A percentile compares a stretch with the other conserved stretches of the same genome.
Conservation (phyloP, 2,797 vertebrate species). For the Lates japonicus region DNA sequence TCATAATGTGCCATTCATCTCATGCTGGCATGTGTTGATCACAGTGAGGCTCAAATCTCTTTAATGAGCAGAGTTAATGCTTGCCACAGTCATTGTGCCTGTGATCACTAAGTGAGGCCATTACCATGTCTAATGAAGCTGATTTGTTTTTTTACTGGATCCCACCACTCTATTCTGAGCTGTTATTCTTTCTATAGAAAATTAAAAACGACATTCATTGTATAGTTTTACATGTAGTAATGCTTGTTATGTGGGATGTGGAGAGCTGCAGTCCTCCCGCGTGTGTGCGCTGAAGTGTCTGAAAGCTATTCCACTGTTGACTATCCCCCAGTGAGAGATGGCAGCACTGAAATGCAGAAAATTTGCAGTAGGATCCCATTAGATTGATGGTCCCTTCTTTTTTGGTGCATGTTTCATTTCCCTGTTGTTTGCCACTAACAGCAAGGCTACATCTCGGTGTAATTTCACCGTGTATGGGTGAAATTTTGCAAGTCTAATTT, state of each 20-base stretch:
- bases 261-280: slow-evolving; percentile 49
- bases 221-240: slow-evolving; percentile 44
- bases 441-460: slow-evolving; percentile 80
- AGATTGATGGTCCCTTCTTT: slow-evolving; percentile 80
- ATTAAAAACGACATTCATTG: slow-evolving; percentile 48
- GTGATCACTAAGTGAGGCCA: slow-evolving; percentile 63
- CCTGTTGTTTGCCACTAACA: slow-evolving; percentile 77
- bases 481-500: slow-evolving; percentile 89
- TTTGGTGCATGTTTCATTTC: slow-evolving; percentile 82
- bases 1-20: slow-evolving; percentile 55
- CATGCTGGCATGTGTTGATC: slow-evolving; percentile 56
- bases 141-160: slow-evolving; percentile 60
- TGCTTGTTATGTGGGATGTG: slow-evolving; percentile 51
- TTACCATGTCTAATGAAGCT: slow-evolving; percentile 68
- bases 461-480: slow-evolving; percentile 82
- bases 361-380: slow-evolving; percentile 74
- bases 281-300: slow-evolving; percentile 56
- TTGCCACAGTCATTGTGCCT: slow-evolving; percentile 54
- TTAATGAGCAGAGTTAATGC: slow-evolving; percentile 70
- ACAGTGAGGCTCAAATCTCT: slow-evolving; percentile 56
- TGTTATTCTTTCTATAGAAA: slow-evolving; percentile 62
- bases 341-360: slow-evolving; percentile 61
- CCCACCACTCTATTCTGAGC: slow-evolving; percentile 48
- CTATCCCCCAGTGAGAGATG: slow-evolving; percentile 72
- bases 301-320: slow-evolving; percentile 74